Percentiles rank a stretch among this genome's conserved stretches.
phyloP scores from a whole-genome alignment of 2,888 invertebrate species.

The Sphaeridia pumilis region DNA sequence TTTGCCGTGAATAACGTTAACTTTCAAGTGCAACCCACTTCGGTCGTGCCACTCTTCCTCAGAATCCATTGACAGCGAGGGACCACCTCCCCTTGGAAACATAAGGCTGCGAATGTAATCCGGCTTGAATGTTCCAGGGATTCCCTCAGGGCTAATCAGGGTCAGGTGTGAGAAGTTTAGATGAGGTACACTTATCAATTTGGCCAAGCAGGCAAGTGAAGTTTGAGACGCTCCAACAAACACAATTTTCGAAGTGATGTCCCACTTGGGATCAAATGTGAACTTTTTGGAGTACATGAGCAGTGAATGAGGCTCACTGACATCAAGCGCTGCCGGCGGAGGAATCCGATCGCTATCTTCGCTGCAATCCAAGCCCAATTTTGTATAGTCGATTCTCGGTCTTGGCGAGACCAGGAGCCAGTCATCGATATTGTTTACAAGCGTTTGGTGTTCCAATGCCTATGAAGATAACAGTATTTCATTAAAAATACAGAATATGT shows the following conservation, averaged over 20 bases:
- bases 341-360: slow-evolving; percentile 29
- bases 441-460: slow-evolving; percentile 20
- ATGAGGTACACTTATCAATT: slow-evolving; percentile 45
- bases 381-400: slow-evolving; percentile 28
- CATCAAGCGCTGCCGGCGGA: slow-evolving; percentile 16
- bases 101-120: slow-evolving; percentile 42
- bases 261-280: slow-evolving; percentile 40
- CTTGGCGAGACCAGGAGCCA: slow-evolving; percentile 40
- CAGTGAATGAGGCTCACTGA: slow-evolving; percentile 18
- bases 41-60: slow-evolving; percentile 40
- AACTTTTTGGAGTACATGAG: slow-evolving; percentile 29
- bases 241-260: slow-evolving; percentile 51
- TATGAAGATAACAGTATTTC: too few species aligned
- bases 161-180: slow-evolving; percentile 57
- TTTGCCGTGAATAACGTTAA: slow-evolving; percentile 52
- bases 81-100: slow-evolving; percentile 47
- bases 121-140: slow-evolving; percentile 43
- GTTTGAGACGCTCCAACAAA: slow-evolving; percentile 55
- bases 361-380: slow-evolving; percentile 19
- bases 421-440: slow-evolving; percentile 40
- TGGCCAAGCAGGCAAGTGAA: slow-evolving; percentile 51
- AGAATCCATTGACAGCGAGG: slow-evolving; percentile 47
- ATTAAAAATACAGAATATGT: too few species aligned
- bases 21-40: slow-evolving; percentile 47
- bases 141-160: slow-evolving; percentile 54